Evolutionary conservation across 2,797 vertebrate species (phyloP).

Genomic region (Phoeniculus purpureus): DNA sequence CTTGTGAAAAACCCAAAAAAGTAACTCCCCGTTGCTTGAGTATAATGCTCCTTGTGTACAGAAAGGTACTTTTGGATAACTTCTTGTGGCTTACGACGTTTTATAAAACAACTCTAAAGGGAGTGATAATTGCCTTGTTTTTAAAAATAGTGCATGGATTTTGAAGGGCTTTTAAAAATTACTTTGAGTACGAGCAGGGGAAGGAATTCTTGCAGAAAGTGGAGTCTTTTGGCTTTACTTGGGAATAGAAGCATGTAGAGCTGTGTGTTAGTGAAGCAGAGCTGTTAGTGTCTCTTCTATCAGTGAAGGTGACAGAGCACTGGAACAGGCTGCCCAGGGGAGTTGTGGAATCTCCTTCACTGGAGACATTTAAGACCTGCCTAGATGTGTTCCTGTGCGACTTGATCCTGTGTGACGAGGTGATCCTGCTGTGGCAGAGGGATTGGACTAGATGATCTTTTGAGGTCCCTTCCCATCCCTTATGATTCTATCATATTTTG

Average conservation of each 20-base stretch:
- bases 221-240: background rate
- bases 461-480: too few species aligned
- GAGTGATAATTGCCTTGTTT: background rate
- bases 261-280: background rate
- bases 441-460: too few species aligned
- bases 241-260: background rate
- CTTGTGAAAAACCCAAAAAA: background rate
- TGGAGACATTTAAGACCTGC: too few species aligned
- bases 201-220: background rate
- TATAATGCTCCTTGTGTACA: background rate
- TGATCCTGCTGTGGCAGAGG: too few species aligned
- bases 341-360: too few species aligned
- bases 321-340: too few species aligned
- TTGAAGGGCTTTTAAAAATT: background rate
- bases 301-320: too few species aligned
- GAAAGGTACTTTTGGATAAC: background rate
- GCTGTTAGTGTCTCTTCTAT: background rate
- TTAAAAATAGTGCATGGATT: background rate
- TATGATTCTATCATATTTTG: background rate
- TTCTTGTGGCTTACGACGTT: background rate
- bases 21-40: background rate
- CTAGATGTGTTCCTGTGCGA: too few species aligned
- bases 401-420: too few species aligned
- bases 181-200: background rate
- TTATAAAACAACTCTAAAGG: background rate